Percentiles rank a stretch among this genome's conserved stretches.
phyloP scores from a whole-genome alignment of 1,140 invertebrate species.

The Stenopsyche tienmushanensis region DNA sequence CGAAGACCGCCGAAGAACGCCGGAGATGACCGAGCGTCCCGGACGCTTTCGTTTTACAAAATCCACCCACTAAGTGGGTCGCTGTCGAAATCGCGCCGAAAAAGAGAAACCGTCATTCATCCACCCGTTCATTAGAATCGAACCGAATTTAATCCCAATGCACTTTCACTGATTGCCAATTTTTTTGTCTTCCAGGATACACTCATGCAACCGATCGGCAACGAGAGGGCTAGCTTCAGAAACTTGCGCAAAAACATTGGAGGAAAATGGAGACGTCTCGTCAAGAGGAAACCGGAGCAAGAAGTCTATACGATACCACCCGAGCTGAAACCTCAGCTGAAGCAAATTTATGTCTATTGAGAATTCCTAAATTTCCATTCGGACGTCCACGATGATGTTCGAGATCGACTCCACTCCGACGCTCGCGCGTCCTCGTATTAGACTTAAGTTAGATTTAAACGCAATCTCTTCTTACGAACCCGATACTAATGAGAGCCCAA shows the following conservation, averaged over 20 bases:
- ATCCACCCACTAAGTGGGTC: too few species aligned
- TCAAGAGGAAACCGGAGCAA: constrained; percentile 75
- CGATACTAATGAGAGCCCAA: too few species aligned
- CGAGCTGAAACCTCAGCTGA: constrained; percentile 81
- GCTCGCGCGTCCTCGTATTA: too few species aligned
- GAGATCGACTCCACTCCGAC: neutral
- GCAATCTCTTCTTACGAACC: too few species aligned
- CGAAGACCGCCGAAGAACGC: too few species aligned
- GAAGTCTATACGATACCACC: constrained; percentile 82
- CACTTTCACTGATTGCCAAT: constrained; percentile 28
- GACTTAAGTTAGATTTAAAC: neutral
- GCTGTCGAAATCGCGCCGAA: too few species aligned
- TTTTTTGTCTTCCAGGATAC: constrained; percentile 66
- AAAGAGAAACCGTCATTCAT: neutral
- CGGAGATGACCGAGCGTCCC: too few species aligned
- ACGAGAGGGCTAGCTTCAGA: constrained; percentile 73
- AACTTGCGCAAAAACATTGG: constrained; percentile 80
- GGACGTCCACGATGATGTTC: neutral
- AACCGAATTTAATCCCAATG: neutral
- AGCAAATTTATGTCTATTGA: constrained; percentile 87
- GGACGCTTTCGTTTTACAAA: too few species aligned
- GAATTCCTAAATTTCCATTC: neutral
- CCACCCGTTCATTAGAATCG: neutral
- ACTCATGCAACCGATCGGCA: constrained; percentile 68
- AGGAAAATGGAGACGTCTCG: constrained; percentile 76